A percentile compares a stretch with the other conserved stretches of the same genome.
phyloP scores from a whole-genome alignment of 2,888 invertebrate genomes.

The Agrochola lota region DNA sequence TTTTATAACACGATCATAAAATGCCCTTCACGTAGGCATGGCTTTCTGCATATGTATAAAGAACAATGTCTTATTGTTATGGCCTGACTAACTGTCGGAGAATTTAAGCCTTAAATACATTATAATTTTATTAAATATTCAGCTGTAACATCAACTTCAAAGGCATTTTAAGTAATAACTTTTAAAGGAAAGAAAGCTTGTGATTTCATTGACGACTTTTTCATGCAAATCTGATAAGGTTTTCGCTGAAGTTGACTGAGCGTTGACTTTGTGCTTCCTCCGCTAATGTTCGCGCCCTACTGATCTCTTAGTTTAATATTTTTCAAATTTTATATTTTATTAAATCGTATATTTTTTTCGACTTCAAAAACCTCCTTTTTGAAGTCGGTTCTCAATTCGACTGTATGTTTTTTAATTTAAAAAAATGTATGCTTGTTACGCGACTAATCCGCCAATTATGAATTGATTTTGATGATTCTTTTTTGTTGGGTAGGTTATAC shows the following conservation, averaged over 20 bases:
- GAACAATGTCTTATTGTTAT: constrained; percentile 60
- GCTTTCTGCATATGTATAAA: constrained; percentile 42
- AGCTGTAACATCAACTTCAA: constrained; percentile 38
- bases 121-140: constrained; percentile 48
- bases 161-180: constrained; percentile 37
- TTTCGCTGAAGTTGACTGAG: constrained; percentile 31
- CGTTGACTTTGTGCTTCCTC: constrained; percentile 15
- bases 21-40: constrained; percentile 33
- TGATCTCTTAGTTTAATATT: background rate
- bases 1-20: constrained; percentile 52
- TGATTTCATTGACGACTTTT: constrained; percentile 50
- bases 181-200: constrained; percentile 34
- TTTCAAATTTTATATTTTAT: no score
- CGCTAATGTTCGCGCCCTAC: background rate
- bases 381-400: no score
- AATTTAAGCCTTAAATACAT: constrained; percentile 46
- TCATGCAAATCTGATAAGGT: constrained; percentile 48
- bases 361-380: no score
- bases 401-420: no score
- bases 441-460: no score
- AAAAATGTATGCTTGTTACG: no score
- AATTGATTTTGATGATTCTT: no score
- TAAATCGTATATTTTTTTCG: no score
- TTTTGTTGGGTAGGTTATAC: no score
- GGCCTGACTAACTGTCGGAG: constrained; percentile 44